Conservation (phyloP, 2,113 vertebrate species). For the Glaucidium brasilianum region DNA sequence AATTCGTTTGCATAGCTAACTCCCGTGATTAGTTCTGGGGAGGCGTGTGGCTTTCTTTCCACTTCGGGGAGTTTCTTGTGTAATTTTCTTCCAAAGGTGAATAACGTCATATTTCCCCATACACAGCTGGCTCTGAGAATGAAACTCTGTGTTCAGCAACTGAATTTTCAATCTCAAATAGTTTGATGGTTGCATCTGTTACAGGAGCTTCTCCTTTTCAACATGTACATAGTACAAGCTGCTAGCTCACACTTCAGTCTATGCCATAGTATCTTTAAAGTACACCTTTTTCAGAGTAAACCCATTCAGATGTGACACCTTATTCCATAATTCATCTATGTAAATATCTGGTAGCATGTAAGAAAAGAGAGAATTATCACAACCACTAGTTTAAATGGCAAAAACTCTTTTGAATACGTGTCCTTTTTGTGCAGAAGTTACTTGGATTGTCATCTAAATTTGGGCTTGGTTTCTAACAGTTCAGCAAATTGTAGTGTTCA, state of each 20-base stretch:
- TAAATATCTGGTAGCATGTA: background rate
- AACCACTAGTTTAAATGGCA: background rate
- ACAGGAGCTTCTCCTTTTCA: background rate
- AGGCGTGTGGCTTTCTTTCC: background rate
- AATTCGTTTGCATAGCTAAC: conserved; percentile 13
- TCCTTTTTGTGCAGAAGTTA: background rate
- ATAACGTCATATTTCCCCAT: background rate
- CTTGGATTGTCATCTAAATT: background rate
- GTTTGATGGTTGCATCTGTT: background rate
- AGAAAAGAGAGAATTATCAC: background rate
- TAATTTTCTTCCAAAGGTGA: background rate
- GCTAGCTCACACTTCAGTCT: background rate
- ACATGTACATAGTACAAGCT: background rate
- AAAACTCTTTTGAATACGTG: background rate
- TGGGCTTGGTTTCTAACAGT: background rate
- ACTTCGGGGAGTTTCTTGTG: background rate
- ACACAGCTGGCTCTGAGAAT: background rate
- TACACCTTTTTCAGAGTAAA: background rate
- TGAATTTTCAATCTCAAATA: conserved; percentile 7
- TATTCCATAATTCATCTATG: background rate
- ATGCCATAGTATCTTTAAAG: background rate
- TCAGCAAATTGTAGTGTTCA: background rate
- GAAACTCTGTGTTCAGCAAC: background rate
- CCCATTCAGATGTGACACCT: background rate
- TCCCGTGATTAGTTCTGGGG: background rate